Conservation (phyloP, 2,797 vertebrate species). For the Macrochelys suwanniensis region DNA sequence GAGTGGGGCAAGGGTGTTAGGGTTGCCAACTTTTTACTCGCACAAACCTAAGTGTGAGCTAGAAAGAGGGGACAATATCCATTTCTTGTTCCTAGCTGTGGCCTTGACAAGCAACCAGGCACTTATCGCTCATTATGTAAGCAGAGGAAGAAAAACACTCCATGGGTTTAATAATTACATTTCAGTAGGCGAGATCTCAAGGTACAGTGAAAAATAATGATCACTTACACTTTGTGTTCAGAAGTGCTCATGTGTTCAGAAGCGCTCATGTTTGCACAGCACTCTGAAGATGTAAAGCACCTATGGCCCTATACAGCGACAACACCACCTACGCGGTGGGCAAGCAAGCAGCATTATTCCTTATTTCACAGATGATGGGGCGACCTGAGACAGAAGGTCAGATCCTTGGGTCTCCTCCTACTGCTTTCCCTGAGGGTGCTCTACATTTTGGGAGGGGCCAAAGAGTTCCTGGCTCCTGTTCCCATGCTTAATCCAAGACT, state of each 20-base stretch:
- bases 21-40: no score
- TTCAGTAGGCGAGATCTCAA: neutral
- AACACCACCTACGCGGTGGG: neutral
- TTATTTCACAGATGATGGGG: neutral
- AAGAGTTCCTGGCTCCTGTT: neutral
- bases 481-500: neutral
- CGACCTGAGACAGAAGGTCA: neutral
- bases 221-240: rapidly evolving
- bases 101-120: rapidly evolving
- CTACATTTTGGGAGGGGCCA: neutral
- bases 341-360: neutral
- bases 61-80: neutral
- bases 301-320: neutral
- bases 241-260: neutral
- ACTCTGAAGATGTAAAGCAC: neutral
- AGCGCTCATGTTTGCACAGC: neutral
- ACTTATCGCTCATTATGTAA: neutral
- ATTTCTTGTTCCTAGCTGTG: neutral
- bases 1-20: no score
- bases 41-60: neutral
- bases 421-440: neutral
- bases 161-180: rapidly evolving
- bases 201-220: neutral
- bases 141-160: neutral
- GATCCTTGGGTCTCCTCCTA: neutral